Evolutionary conservation across 2,113 vertebrate species (phyloP).

Genomic region (Phaethon lepturus): DNA sequence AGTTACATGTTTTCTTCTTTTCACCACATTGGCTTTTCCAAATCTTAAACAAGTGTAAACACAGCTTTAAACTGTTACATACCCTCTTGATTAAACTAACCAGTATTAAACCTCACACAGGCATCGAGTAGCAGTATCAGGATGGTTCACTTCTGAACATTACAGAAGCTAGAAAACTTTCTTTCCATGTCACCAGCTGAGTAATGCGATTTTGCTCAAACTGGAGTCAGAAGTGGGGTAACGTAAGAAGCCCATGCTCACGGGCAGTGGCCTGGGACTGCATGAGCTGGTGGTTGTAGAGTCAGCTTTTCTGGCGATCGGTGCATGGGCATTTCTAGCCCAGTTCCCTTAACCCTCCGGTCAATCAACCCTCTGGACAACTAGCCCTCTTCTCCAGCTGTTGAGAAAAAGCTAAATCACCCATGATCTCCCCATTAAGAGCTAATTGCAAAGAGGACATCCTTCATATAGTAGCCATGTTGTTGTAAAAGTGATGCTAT

Average conservation of each 20-base stretch:
- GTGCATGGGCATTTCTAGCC: not conserved
- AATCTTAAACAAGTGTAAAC: not conserved
- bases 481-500: not conserved
- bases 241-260: not conserved
- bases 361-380: not conserved
- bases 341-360: not conserved
- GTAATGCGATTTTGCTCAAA: not conserved
- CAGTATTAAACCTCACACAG: not conserved
- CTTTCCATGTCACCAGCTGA: not conserved
- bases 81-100: not conserved
- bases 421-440: not conserved
- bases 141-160: not conserved
- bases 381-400: not conserved
- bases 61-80: not conserved
- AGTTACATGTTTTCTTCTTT: not conserved
- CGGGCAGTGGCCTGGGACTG: not conserved
- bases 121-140: fast-evolving
- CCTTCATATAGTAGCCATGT: not conserved
- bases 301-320: not conserved
- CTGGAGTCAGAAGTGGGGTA: not conserved
- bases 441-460: not conserved
- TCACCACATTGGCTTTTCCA: not conserved
- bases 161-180: not conserved
- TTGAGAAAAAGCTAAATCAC: not conserved
- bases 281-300: not conserved